phyloP scores from a whole-genome alignment of 2,113 vertebrate species.

The Tichodroma muraria region DNA sequence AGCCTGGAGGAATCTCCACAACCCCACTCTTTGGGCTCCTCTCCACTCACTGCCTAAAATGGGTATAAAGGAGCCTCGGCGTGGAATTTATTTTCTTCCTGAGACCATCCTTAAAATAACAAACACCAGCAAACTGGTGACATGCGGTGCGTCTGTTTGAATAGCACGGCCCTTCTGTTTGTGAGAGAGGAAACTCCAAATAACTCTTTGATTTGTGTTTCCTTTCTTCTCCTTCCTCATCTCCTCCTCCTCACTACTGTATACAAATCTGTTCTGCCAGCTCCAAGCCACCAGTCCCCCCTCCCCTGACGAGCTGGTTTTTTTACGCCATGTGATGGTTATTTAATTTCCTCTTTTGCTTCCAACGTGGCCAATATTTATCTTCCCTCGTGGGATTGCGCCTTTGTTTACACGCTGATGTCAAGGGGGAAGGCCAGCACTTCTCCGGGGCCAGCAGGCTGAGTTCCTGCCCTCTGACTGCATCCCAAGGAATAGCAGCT shows the following conservation, averaged over 20 bases:
- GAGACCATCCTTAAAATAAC: constrained; percentile 55
- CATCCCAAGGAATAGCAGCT: not conserved
- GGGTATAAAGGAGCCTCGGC: constrained; percentile 5
- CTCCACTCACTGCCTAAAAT: constrained; percentile 51
- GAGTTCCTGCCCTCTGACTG: constrained; percentile 38
- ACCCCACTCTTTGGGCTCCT: constrained; percentile 6
- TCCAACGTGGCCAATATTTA: constrained; percentile 12
- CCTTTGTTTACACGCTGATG: not conserved
- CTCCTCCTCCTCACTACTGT: constrained; percentile 57
- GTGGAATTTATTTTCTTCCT: constrained; percentile 51
- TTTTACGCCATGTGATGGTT: not conserved
- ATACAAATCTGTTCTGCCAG: constrained; percentile 35
- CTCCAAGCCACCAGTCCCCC: not conserved
- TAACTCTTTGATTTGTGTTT: constrained; percentile 44
- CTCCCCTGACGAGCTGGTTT: not conserved
- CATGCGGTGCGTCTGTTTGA: not conserved
- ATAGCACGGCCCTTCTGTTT: constrained; percentile 33
- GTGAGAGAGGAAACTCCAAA: constrained; percentile 36
- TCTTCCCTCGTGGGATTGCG: not conserved
- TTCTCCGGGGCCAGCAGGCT: not conserved
- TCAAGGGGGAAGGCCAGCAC: not conserved
- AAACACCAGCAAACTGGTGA: constrained; percentile 31
- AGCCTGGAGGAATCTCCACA: constrained; percentile 27
- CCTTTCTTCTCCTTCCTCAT: constrained; percentile 53
- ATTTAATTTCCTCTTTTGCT: constrained; percentile 38